Evolutionary conservation across 2,113 vertebrate genomes (phyloP).

Genomic region (Triplophysa rosa): DNA sequence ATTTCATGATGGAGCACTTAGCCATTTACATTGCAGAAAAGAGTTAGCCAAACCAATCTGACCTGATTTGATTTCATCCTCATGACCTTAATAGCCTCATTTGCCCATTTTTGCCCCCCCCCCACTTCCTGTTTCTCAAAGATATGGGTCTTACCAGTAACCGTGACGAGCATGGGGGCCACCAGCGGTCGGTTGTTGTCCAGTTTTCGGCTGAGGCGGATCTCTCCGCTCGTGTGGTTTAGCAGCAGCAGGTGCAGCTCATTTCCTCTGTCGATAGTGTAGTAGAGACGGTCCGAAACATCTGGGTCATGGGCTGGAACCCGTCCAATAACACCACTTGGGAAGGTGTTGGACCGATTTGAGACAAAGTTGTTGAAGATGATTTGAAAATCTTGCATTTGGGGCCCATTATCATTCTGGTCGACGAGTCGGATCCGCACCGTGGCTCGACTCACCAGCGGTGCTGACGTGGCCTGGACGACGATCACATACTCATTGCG

Average conservation of each 20-base stretch:
- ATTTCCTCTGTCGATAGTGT: slow-evolving; percentile 93
- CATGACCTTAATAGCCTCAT: slow-evolving; percentile 38
- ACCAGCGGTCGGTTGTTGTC: slow-evolving; percentile 97
- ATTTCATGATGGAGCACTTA: slow-evolving; percentile 27
- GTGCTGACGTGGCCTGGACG: slow-evolving; percentile 96
- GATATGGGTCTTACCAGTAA: slow-evolving; percentile 85
- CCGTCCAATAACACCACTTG: slow-evolving; percentile 89
- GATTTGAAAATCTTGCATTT: slow-evolving; percentile 95
- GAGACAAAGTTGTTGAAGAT: slow-evolving; percentile 99
- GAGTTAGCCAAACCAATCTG: slow-evolving; percentile 37
- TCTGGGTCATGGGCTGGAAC: slow-evolving; percentile 95
- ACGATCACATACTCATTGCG: slow-evolving; percentile 92
- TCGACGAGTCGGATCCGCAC: slow-evolving; percentile 89
- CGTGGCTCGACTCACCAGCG: slow-evolving; percentile 93
- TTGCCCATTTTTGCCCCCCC: slow-evolving; percentile 28
- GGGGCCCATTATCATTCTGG: slow-evolving; percentile 95
- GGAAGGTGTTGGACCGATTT: slow-evolving; percentile 95
- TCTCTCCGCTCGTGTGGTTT: slow-evolving; percentile 94
- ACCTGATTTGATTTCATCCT: slow-evolving; percentile 39
- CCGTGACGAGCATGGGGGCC: slow-evolving; percentile 94
- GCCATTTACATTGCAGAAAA: slow-evolving; percentile 13
- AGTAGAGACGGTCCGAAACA: slow-evolving; percentile 90
- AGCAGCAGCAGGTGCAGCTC: slow-evolving; percentile 93
- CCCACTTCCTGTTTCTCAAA: slow-evolving; percentile 33
- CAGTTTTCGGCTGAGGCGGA: slow-evolving; percentile 92